Evolutionary conservation across 2,797 vertebrate species (phyloP), one percentile per base, ranked within the genome.

Genomic region (Eidolon dupreanum): DNA sequence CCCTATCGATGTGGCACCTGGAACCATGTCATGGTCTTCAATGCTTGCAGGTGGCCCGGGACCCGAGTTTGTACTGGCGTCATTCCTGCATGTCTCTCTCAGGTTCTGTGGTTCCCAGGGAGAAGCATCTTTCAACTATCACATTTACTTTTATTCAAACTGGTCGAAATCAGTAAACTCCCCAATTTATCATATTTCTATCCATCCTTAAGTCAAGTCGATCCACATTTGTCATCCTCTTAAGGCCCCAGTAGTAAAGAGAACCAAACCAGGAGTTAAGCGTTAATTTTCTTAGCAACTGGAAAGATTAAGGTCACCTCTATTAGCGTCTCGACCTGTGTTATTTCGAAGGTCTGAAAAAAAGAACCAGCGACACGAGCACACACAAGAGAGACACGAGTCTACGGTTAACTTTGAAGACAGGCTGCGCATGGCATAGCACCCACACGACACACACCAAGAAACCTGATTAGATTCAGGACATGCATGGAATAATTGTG

Each of bases 301-400:
- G 28, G 86, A 68, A 49, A 63, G 99, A 98, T 98, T 98, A 97
- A 97, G 99, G 98, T 99, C 99, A 99, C 99, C 99, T 99, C 99
- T 98, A 99, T 99, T 98, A 99, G 99, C 98, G 98, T 99, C 98
- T 98, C 98, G 98, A 99, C 98, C 98, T 99, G 98, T 97, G 98
- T 98, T 98, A 99, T 99, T 99, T 98, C 99, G 98, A 98, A 98
- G 99, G 99, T 99, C 99, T 99, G 98, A 96, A 84, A 96, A 84
- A 97, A 51, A 31, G 70, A 79, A 98, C 96, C 16, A 57, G 65
- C 96, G 97, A 97, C 96, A 87, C 95, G 98, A 96, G 97, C 97
- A 97, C 97, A 97, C 97, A 96, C 82, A 97, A 92, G 98, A 93
- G 98, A 97, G 96, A 98, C 97, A 98, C 91, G 95, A 96, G 97